These are phyloP conservation scores for Panurus biarmicus DNA, from an alignment of 2,113 vertebrate species.

Conservation along the genomic window DNA sequence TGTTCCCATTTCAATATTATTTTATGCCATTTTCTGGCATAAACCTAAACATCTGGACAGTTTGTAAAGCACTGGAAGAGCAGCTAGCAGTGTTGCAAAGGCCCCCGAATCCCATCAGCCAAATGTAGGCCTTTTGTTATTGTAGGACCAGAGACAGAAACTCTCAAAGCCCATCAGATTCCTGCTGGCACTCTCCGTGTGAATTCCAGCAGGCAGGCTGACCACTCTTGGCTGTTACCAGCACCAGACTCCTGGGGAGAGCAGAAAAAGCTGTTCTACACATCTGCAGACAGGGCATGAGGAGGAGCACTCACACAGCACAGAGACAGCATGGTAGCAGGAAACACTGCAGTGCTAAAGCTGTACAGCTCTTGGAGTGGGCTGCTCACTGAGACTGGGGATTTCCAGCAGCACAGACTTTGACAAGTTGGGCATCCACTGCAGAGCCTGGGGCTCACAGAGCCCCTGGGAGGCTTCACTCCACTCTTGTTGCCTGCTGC, in stretches of 20 bases:
- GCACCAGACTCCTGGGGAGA: neutral
- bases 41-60: neutral
- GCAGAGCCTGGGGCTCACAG: neutral
- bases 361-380: fast-evolving
- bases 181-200: neutral
- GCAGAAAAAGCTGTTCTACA: neutral
- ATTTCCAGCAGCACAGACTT: neutral
- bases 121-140: neutral
- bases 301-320: neutral
- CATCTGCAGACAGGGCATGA: neutral
- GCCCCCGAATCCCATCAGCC: neutral
- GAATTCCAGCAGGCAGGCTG: neutral
- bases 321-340: neutral
- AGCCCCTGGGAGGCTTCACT: neutral
- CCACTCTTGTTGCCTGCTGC: fast-evolving
- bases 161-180: neutral
- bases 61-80: neutral
- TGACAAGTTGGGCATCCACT: fast-evolving
- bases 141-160: neutral
- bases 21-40: constrained; percentile 28
- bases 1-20: constrained; percentile 40
- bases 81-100: neutral
- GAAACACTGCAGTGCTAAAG: neutral
- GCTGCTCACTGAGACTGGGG: neutral
- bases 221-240: neutral